Evolutionary conservation across 2,797 vertebrate genomes (phyloP).

Genomic region (Phyllotis vaccarum): DNA sequence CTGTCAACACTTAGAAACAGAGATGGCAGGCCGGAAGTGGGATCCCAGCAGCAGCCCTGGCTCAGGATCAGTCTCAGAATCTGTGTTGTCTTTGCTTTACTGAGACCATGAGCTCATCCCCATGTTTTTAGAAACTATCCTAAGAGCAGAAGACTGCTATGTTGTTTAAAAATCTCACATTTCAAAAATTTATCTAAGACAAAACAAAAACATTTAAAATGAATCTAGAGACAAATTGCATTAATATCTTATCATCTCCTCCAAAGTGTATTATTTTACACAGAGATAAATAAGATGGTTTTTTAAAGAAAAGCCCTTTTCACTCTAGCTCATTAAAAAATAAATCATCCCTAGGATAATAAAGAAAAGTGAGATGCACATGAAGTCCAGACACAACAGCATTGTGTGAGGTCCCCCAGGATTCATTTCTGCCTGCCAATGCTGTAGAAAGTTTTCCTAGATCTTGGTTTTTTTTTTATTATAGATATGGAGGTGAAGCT

Average conservation of each 20-base stretch:
- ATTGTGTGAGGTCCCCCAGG: not conserved
- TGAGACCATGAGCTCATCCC: not conserved
- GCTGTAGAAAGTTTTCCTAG: not conserved
- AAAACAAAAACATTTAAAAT: constrained; percentile 55
- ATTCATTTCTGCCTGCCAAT: rapidly evolving
- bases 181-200: constrained; percentile 49
- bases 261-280: not conserved
- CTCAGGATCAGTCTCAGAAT: no score
- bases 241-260: constrained; percentile 32
- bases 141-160: not conserved
- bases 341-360: not conserved
- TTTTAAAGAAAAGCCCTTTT: not conserved
- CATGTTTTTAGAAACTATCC: constrained; percentile 1
- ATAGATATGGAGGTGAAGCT: not conserved
- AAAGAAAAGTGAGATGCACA: not conserved
- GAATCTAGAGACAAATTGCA: constrained; percentile 55
- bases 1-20: not conserved
- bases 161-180: constrained; percentile 54
- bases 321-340: not conserved
- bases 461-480: constrained; percentile 4
- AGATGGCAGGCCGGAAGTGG: not conserved
- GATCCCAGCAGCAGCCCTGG: not conserved
- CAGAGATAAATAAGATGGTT: not conserved
- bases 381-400: not conserved
- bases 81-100: not conserved